Base-by-base conservation (phyloP, 2,888 invertebrate genomes). In the Meloe dianella region DNA sequence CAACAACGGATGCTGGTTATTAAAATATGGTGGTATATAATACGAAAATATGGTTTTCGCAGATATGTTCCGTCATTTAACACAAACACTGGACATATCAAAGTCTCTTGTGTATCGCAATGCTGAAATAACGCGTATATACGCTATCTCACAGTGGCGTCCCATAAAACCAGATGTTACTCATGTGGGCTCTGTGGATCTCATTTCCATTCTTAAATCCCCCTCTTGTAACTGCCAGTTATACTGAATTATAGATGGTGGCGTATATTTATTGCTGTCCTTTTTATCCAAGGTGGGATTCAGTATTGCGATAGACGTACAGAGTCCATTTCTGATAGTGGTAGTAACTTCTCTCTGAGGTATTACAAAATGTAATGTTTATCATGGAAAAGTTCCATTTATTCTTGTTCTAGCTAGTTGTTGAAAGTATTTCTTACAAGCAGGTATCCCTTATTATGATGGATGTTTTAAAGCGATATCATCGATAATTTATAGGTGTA, bases 121-220 rank as follows among this genome's bases (percentile, higher is more conserved):
- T 80, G 80, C 75, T 78, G 77, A 79, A 80, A 80, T 82, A 82
- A 82, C 81, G 81, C 81, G 79, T 79, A 81, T 81, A 79, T 79
- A n/a, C n/a, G 81, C 79, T 81, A 81, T 80, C 79, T 78, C 79
- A 75, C 73, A 76, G 74, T 72, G 74, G 75, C 72, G 74, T 78
- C 74, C 77, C 75, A 82, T 81, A 81, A 82, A 81, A 78, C 79
- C 80, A 80, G 80, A 80, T 81, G 81, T 80, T 78, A 72, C 80
- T 77, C 80, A 72, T 76, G 77, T 75, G 79, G 77, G 75, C 77
- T 77, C 75, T 75, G 75, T 75, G 76, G 75, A 78, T 79, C 78
- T 77, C 78, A 78, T 80, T 79, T 79, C 76, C 77, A 77, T 78
- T 75, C 75, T 72, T 73, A 72, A 75, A 76, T 75, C 74, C 73